Evolutionary conservation across 2,888 invertebrate genomes (phyloP).

Genomic region (Boloria selene): DNA sequence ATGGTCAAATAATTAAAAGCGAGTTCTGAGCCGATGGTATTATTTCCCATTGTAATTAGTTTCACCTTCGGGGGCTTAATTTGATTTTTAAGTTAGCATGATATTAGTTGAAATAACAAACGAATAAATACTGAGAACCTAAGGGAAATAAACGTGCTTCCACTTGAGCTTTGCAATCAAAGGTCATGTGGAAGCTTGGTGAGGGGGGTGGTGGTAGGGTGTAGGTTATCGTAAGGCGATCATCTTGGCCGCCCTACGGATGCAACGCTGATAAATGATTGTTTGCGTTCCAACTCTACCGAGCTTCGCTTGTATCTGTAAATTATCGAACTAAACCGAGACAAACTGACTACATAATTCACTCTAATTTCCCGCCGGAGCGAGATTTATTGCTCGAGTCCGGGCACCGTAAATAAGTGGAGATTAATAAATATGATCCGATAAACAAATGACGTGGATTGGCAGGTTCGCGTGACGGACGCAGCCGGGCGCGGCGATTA

Average conservation of each 20-base stretch:
- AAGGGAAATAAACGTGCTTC: background rate
- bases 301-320: slow-evolving; percentile 16
- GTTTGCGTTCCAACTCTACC: slow-evolving; percentile 10
- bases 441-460: slow-evolving; percentile 34
- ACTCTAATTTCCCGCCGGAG: slow-evolving; percentile 39
- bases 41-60: background rate
- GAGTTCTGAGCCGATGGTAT: background rate
- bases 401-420: slow-evolving; percentile 33
- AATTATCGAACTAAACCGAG: slow-evolving; percentile 30
- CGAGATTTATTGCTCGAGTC: slow-evolving; percentile 32
- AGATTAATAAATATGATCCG: slow-evolving; percentile 39
- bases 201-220: background rate
- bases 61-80: background rate
- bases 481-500: slow-evolving; percentile 24
- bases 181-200: background rate
- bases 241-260: background rate
- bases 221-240: background rate
- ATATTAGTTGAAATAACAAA: background rate
- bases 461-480: slow-evolving; percentile 35
- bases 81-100: background rate
- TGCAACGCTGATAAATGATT: slow-evolving; percentile 19
- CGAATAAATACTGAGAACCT: background rate
- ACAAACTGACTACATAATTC: slow-evolving; percentile 42
- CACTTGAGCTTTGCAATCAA: no score
- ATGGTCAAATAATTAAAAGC: slow-evolving; percentile 3